Percentiles rank a stretch among this genome's conserved stretches.
phyloP scores from a whole-genome alignment of 2,888 invertebrate genomes.

The Perizoma affinitatum region DNA sequence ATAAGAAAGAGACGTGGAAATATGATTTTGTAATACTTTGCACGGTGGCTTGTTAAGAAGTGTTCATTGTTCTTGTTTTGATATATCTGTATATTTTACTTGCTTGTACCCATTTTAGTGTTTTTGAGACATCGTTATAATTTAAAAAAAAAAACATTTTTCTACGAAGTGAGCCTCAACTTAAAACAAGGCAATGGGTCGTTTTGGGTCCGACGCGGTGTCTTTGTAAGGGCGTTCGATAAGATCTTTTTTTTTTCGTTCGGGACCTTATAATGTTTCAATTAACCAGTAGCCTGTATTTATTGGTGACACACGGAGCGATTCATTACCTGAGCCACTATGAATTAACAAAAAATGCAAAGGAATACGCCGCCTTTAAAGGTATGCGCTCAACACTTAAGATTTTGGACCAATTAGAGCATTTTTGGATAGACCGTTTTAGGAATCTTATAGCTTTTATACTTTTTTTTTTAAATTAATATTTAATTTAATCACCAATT shows the following conservation, averaged over 20 bases:
- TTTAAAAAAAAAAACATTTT: constrained; percentile 24
- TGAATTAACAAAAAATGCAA: constrained; percentile 58
- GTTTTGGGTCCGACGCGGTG: constrained; percentile 60
- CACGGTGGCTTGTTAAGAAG: constrained; percentile 70
- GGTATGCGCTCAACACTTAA: constrained; percentile 43
- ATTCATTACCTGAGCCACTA: constrained; percentile 70
- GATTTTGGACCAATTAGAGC: constrained; percentile 33
- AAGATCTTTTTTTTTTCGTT: constrained; percentile 60
- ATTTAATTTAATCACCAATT: no score
- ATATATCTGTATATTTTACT: constrained; percentile 51
- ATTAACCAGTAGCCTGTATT: constrained; percentile 83
- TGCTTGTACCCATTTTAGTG: constrained; percentile 58
- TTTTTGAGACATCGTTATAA: constrained; percentile 43
- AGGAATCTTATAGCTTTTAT: neutral
- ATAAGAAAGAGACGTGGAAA: constrained; percentile 13
- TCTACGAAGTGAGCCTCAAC: constrained; percentile 50
- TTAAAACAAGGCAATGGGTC: constrained; percentile 53
- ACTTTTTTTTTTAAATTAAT: neutral
- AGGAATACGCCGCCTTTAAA: constrained; percentile 54
- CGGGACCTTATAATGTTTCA: constrained; percentile 75
- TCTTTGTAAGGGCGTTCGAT: constrained; percentile 64
- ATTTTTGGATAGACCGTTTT: constrained; percentile 1
- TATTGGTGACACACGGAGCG: constrained; percentile 70
- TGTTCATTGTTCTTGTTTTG: constrained; percentile 66
- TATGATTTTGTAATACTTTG: constrained; percentile 42